These are phyloP conservation scores for Lucinisca nassula DNA, from an alignment of 2,888 invertebrate genomes.

Conservation along the genomic window DNA sequence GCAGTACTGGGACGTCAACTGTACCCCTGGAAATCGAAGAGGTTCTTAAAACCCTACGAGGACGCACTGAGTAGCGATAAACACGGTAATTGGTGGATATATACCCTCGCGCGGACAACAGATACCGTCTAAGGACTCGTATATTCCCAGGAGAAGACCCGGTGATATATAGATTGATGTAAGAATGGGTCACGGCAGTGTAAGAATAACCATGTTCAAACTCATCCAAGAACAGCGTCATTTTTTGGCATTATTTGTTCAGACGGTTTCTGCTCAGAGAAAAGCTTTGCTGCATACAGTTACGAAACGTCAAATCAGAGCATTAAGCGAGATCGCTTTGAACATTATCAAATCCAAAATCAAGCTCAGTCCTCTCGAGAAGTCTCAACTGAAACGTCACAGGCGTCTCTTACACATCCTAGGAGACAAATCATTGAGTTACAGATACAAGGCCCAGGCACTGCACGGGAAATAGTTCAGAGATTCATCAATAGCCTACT, in stretches of 20 bases:
- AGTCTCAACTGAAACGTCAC: not conserved
- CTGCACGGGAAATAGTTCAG: not conserved
- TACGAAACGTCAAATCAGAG: constrained; percentile 37
- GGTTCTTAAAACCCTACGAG: constrained; percentile 26
- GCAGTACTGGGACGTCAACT: constrained; percentile 4
- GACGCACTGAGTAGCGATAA: not conserved
- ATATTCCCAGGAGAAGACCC: constrained; percentile 32
- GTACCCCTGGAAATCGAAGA: constrained; percentile 14
- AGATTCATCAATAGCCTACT: not conserved
- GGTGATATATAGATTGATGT: constrained; percentile 13
- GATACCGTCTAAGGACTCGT: constrained; percentile 15
- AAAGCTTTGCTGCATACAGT: constrained; percentile 36
- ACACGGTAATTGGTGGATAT: constrained; percentile 32
- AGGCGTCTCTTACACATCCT: not conserved
- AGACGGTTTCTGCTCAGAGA: constrained; percentile 18
- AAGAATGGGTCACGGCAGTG: not conserved
- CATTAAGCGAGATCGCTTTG: constrained; percentile 13
- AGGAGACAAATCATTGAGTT: not conserved
- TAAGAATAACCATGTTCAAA: constrained; percentile 18
- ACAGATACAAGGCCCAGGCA: not conserved
- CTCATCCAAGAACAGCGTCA: constrained; percentile 9
- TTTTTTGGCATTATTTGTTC: constrained; percentile 22
- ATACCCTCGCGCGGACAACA: constrained; percentile 13
- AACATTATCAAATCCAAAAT: constrained; percentile 3
- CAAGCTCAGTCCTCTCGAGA: not conserved